phyloP scores from a whole-genome alignment of 2,113 vertebrate species.

The Furnarius figulus region DNA sequence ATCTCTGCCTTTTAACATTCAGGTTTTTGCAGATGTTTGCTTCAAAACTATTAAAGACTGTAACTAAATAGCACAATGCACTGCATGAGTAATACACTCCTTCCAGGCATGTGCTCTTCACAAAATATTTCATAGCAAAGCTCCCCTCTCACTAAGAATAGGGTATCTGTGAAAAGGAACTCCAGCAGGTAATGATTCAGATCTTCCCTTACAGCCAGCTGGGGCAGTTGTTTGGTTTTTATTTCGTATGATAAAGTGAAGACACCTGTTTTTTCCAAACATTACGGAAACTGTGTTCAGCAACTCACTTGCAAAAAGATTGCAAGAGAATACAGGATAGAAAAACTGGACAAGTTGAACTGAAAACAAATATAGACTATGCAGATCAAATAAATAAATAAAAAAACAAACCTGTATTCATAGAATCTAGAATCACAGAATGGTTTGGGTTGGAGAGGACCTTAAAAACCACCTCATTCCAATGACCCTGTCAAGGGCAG shows the following conservation, averaged over 20 bases:
- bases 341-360: not conserved
- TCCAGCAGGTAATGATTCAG: not conserved
- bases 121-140: not conserved
- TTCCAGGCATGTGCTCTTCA: not conserved
- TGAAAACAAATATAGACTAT: not conserved
- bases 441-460: not conserved
- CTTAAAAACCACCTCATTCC: not conserved
- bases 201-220: not conserved
- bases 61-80: not conserved
- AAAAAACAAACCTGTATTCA: not conserved
- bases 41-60: not conserved
- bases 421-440: not conserved
- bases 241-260: not conserved
- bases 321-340: not conserved
- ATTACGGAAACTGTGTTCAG: not conserved
- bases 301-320: not conserved
- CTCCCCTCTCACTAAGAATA: not conserved
- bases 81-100: not conserved
- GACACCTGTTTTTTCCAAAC: not conserved
- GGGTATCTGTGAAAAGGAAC: not conserved
- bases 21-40: not conserved
- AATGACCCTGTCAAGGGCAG: not conserved
- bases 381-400: not conserved
- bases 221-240: not conserved
- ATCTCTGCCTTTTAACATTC: not conserved